Evolutionary conservation across 2,888 invertebrate genomes (phyloP), one percentile per base, ranked within the genome.

Genomic region (Serripes groenlandicus): DNA sequence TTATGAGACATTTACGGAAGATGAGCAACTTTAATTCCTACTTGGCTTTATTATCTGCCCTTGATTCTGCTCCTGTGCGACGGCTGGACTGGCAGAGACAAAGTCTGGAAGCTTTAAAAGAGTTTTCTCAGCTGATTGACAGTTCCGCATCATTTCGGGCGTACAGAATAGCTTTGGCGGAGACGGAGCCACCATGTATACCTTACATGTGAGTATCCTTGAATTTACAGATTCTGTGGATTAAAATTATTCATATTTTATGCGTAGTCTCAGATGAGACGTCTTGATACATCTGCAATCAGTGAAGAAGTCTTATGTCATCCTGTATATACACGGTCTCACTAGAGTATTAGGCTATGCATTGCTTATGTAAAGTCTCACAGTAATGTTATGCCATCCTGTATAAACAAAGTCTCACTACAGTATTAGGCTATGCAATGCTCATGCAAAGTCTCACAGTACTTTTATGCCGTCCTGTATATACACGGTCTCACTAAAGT

Each of bases 21-120:
- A 97, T 99, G 95, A 99, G 98, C 95, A 99, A 99, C 95, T 99
- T 99, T 95, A 99, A 99, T 95, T 99, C 99, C 62, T 99, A 99
- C 95, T 96, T 99, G 92, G 99, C 99, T 11, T 96, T 99, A 86
- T 96, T 99, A 83, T 99, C 99, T 9, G 99, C 99, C 23, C 95
- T 99, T 91, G 99, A 99, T 95, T 99, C 99, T 28, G 99, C 99
- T 4, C 99, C 99, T 0, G 90, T 95, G 35, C 91, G 94, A 97
- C 98, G 94, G 95, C 97, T 92, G 96, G 99, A 94, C 96, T 99
- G 94, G 99, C 94, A 94, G 74, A 93, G 93, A 85, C 93, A 98
- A 94, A 97, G 98, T 83, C 97, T 97, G 34, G 99, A 99, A 91
- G 94, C 98, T 73, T 95, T 99, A 88, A 97, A 98, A 92, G 98